Percentiles rank a stretch among this genome's conserved stretches.
These are phyloP conservation scores for Cyclura pinguis DNA, from an alignment of 2,797 vertebrate species.

Conservation along the genomic window DNA sequence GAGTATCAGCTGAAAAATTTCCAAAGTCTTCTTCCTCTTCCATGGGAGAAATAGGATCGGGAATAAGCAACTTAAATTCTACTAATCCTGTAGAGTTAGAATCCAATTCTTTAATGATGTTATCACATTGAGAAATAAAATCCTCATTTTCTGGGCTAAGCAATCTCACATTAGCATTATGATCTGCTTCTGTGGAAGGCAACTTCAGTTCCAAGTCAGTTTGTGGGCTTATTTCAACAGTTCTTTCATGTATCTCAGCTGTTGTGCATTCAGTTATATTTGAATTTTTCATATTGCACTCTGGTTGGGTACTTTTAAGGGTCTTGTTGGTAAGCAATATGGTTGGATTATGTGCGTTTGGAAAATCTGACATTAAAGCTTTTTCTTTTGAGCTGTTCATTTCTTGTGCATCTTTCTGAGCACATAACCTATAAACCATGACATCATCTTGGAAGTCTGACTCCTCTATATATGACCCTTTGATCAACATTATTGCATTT, in stretches of 20 bases:
- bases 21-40: slow-evolving; percentile 85
- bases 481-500: slow-evolving; percentile 90
- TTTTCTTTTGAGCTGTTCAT: slow-evolving; percentile 55
- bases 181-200: slow-evolving; percentile 53
- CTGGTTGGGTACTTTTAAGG: slow-evolving; percentile 55
- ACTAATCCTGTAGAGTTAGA: slow-evolving; percentile 71
- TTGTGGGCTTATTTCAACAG: slow-evolving; percentile 34
- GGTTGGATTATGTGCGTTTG: slow-evolving; percentile 27
- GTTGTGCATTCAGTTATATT: slow-evolving; percentile 59
- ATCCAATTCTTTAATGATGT: slow-evolving; percentile 90
- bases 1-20: slow-evolving; percentile 85
- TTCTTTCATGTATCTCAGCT: slow-evolving; percentile 53
- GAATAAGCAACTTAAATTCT: slow-evolving; percentile 71
- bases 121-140: slow-evolving; percentile 90
- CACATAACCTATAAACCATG: slow-evolving; percentile 93
- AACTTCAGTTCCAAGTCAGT: slow-evolving; percentile 37
- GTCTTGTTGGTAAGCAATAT: slow-evolving; percentile 75
- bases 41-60: slow-evolving; percentile 67
- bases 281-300: slow-evolving; percentile 55
- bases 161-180: slow-evolving; percentile 62
- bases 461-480: slow-evolving; percentile 94
- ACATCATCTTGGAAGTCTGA: slow-evolving; percentile 96
- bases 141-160: slow-evolving; percentile 81
- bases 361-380: slow-evolving; percentile 14
- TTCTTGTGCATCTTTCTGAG: slow-evolving; percentile 87